Percentiles rank a stretch among this genome's conserved stretches.
phyloP scores from a whole-genome alignment of 2,888 invertebrate species.

The Eurytoma adleriae region DNA sequence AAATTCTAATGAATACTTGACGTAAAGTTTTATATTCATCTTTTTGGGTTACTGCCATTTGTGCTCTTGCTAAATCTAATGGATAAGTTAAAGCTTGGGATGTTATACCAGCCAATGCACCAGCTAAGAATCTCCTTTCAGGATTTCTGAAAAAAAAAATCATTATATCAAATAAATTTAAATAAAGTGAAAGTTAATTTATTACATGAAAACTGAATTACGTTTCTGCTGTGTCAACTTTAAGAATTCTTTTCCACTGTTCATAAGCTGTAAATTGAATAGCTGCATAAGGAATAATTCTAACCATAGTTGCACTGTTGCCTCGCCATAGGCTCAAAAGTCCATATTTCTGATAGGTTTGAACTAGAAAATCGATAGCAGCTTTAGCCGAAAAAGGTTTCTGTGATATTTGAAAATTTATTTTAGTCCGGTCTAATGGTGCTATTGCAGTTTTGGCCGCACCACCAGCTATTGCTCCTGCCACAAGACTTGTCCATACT shows the following conservation, averaged over 20 bases:
- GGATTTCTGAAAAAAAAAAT: slow-evolving; percentile 54
- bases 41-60: slow-evolving; percentile 96
- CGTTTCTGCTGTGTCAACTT: slow-evolving; percentile 82
- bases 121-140: slow-evolving; percentile 86
- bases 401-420: slow-evolving; percentile 95
- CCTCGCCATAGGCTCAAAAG: slow-evolving; percentile 94
- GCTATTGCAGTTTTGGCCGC: slow-evolving; percentile 97
- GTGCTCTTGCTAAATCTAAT: slow-evolving; percentile 95
- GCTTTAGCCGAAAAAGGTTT: slow-evolving; percentile 85
- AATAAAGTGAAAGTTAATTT: slow-evolving; percentile 25
- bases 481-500: slow-evolving; percentile 88
- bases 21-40: slow-evolving; percentile 82
- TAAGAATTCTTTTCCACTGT: slow-evolving; percentile 92
- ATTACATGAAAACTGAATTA: slow-evolving; percentile 65
- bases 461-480: slow-evolving; percentile 96
- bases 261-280: slow-evolving; percentile 99
- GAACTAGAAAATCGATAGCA: slow-evolving; percentile 82
- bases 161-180: slow-evolving; percentile 9
- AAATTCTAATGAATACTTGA: slow-evolving; percentile 84
- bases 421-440: slow-evolving; percentile 97
- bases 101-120: slow-evolving; percentile 96
- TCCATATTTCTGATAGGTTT: slow-evolving; percentile 87
- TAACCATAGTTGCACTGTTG: slow-evolving; percentile 98
- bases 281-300: slow-evolving; percentile 97
- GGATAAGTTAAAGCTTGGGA: slow-evolving; percentile 97